These are phyloP conservation scores for Isurus oxyrinchus DNA, from an alignment of 2,113 vertebrate species.

Conservation along the genomic window DNA sequence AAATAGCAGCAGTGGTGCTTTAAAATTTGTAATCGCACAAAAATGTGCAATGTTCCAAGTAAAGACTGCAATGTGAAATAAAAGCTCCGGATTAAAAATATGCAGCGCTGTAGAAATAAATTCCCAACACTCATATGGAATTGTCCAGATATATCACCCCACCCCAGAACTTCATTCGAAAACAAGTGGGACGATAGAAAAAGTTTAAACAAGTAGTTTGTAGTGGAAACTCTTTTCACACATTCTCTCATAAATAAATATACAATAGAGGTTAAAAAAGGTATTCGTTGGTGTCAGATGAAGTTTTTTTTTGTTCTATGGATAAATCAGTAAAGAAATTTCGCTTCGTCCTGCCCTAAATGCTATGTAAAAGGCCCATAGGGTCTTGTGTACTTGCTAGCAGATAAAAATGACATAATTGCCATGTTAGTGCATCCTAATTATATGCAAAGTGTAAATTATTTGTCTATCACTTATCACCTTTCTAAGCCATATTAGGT, in stretches of 20 bases:
- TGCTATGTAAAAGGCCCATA: neutral
- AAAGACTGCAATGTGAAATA: neutral
- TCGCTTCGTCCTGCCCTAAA: neutral
- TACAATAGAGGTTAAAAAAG: neutral
- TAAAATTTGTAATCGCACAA: neutral
- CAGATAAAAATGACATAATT: neutral
- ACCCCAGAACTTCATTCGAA: neutral
- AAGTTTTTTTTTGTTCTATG: neutral
- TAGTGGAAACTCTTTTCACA: neutral
- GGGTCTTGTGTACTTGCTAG: neutral
- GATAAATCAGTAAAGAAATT: neutral
- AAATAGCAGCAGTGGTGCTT: neutral
- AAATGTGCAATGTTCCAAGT: neutral
- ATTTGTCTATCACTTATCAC: neutral
- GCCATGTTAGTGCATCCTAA: neutral
- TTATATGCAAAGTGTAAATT: neutral
- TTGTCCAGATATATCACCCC: neutral
- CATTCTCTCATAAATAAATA: neutral
- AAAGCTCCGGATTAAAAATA: neutral
- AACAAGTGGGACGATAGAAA: neutral
- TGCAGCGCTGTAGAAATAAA: neutral
- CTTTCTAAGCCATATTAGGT: neutral
- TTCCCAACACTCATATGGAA: neutral
- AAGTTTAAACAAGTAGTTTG: neutral
- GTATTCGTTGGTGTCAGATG: neutral